Conservation (phyloP, 1,140 invertebrate genomes). For the Cyrtorhinus lividipennis region DNA sequence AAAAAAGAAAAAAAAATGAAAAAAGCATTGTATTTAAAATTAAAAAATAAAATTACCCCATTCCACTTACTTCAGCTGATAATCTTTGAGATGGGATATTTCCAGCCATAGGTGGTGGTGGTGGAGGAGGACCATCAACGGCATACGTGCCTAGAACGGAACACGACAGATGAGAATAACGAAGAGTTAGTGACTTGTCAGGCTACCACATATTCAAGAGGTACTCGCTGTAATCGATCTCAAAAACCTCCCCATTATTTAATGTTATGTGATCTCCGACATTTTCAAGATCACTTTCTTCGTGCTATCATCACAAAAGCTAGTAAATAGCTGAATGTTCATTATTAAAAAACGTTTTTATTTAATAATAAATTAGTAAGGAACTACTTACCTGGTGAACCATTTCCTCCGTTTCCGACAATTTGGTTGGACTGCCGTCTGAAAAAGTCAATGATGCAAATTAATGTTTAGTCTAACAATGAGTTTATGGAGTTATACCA, state of each 20-base stretch:
- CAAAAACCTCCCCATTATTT: neutral
- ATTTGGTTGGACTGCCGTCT: constrained; percentile 29
- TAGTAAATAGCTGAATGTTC: neutral
- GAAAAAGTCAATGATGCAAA: too few relatives aligned
- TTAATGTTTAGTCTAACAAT: too few relatives aligned
- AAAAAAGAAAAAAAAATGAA: neutral
- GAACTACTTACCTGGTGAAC: constrained; percentile 1
- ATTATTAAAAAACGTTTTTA: neutral
- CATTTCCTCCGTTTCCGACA: constrained; percentile 18
- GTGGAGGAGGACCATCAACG: constrained; percentile 32
- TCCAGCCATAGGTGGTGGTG: constrained; percentile 36
- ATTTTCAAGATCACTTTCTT: neutral
- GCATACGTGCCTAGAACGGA: neutral
- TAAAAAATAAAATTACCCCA: neutral
- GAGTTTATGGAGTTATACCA: too few relatives aligned
- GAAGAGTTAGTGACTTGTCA: neutral
- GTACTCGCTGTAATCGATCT: neutral
- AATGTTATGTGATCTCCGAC: neutral
- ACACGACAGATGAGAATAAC: neutral
- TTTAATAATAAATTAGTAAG: neutral
- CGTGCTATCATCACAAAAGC: neutral
- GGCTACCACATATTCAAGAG: neutral
- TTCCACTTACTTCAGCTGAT: constrained; percentile 31
- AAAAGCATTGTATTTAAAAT: neutral
- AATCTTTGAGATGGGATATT: constrained; percentile 38